Evolutionary conservation across 2,888 invertebrate genomes (phyloP).

Genomic region (Watsonalla binaria): DNA sequence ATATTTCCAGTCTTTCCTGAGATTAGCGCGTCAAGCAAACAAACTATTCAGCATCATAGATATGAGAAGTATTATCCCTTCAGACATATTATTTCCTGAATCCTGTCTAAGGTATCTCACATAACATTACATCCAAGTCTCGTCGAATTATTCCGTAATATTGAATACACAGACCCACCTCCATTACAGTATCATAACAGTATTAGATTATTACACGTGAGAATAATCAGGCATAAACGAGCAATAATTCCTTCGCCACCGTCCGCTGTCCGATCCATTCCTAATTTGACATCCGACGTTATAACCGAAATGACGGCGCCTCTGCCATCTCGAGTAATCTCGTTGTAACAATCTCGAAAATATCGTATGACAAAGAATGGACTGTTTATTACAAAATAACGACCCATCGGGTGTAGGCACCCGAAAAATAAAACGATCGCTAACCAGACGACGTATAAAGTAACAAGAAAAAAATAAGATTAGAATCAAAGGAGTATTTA

Average conservation of each 20-base stretch:
- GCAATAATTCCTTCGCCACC: slow-evolving; percentile 33
- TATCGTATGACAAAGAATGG: slow-evolving; percentile 75
- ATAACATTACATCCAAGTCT: no score
- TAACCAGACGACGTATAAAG: slow-evolving; percentile 59
- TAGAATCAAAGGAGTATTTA: slow-evolving; percentile 70
- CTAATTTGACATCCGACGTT: slow-evolving; percentile 52
- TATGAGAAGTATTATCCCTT: no score
- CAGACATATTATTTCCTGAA: no score
- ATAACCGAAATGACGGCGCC: slow-evolving; percentile 60
- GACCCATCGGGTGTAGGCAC: slow-evolving; percentile 63
- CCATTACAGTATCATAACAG: neutral
- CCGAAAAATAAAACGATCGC: slow-evolving; percentile 72
- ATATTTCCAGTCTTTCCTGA: no score
- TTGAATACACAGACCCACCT: no score
- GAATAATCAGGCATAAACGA: slow-evolving; percentile 17
- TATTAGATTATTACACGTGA: slow-evolving; percentile 1
- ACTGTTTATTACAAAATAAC: slow-evolving; percentile 75
- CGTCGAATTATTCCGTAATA: no score
- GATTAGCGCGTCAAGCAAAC: no score
- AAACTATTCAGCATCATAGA: no score
- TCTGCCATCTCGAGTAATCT: slow-evolving; percentile 53
- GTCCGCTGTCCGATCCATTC: slow-evolving; percentile 18
- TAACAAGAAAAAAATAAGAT: slow-evolving; percentile 69
- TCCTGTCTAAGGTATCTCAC: no score
- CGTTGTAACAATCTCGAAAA: slow-evolving; percentile 55